A percentile compares a stretch with the other conserved stretches of the same genome.
phyloP scores from a whole-genome alignment of 2,888 invertebrate species.

The Suillia variegata region DNA sequence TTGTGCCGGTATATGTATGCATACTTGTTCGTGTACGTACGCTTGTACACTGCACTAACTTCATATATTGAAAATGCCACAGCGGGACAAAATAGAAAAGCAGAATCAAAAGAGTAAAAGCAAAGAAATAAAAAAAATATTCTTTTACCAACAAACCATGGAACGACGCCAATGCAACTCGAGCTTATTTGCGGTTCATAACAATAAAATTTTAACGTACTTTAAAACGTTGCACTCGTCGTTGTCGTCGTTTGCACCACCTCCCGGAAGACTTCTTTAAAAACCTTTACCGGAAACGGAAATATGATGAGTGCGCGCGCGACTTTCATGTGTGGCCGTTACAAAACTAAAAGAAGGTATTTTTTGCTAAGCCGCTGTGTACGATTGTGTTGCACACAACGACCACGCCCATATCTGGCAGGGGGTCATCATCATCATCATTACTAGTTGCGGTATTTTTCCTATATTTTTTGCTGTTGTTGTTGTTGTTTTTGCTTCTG shows the following conservation, averaged over 20 bases:
- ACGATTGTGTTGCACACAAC: background rate
- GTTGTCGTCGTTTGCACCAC: too few species aligned
- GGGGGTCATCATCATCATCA: too few species aligned
- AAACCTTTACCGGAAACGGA: conserved; percentile 20
- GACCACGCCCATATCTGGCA: too few species aligned
- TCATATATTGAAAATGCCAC: background rate
- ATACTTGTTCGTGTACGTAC: too few species aligned
- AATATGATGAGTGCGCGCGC: conserved; percentile 22
- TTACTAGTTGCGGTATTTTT: too few species aligned
- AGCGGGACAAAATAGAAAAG: background rate
- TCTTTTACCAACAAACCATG: too few species aligned
- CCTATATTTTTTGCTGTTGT: too few species aligned
- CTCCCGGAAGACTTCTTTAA: too few species aligned
- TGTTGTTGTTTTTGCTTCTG: too few species aligned
- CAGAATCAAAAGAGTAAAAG: background rate
- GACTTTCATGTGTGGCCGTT: background rate
- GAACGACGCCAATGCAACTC: too few species aligned
- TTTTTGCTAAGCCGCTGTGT: background rate
- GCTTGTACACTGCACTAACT: background rate
- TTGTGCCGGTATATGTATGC: too few species aligned
- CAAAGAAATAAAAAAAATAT: background rate
- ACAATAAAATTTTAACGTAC: conserved; percentile 26
- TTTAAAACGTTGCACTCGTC: conserved; percentile 22
- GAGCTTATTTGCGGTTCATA: conserved; percentile 17
- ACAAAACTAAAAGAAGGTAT: too few species aligned